A percentile compares a stretch with the other conserved stretches of the same genome.
Evolutionary conservation across 2,888 invertebrate genomes (phyloP).

Genomic region (Drosophila melanosoma): DNA sequence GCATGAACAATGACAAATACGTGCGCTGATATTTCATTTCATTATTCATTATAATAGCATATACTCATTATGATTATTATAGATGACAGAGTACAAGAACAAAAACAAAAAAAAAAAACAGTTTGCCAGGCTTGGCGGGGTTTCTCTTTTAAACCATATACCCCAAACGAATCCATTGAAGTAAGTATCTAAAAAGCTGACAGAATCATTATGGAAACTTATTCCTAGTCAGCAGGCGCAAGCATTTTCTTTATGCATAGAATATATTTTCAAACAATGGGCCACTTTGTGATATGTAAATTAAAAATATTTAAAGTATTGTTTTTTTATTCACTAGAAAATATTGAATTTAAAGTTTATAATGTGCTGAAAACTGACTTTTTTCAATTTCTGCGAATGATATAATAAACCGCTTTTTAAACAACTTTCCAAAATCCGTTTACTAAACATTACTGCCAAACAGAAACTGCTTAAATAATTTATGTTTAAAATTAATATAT

Average conservation of each 20-base stretch:
- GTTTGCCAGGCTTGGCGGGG: not conserved
- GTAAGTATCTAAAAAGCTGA: not conserved
- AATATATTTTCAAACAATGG: not conserved
- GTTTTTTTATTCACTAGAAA: not conserved
- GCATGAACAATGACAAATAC: constrained; percentile 61
- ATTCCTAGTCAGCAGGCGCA: not conserved
- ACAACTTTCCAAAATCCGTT: constrained; percentile 2
- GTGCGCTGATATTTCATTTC: constrained; percentile 46
- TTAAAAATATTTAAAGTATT: not conserved
- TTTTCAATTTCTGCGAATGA: not conserved
- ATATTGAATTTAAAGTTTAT: not conserved
- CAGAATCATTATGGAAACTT: not conserved
- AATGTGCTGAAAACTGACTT: not conserved
- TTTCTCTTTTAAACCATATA: no score
- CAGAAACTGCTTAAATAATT: not conserved
- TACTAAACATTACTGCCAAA: not conserved
- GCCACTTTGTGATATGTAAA: not conserved
- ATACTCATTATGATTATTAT: constrained; percentile 10
- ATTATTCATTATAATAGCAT: constrained; percentile 31
- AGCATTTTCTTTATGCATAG: no score
- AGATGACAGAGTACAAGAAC: not conserved
- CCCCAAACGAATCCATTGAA: not conserved
- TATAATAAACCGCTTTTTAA: not conserved
- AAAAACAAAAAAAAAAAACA: not conserved
- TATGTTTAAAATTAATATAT: constrained; percentile 68